phyloP scores from a whole-genome alignment of 92 coral and sea anemone species.

The Montipora capitata region DNA sequence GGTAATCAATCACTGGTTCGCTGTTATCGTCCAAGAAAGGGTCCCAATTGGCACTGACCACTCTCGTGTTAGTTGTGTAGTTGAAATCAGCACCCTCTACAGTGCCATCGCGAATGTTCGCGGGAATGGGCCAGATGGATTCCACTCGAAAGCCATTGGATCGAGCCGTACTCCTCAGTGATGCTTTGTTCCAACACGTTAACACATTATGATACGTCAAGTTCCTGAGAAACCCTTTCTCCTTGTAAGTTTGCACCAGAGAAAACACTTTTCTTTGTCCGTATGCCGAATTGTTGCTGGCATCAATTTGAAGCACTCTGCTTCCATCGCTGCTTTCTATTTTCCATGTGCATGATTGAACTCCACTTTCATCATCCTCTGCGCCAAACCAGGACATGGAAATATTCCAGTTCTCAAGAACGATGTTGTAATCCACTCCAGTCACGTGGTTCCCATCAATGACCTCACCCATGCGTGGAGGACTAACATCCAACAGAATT shows the following conservation, averaged over 20 bases:
- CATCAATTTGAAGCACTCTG: constrained; percentile 27
- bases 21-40: constrained; percentile 77
- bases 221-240: constrained; percentile 43
- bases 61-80: constrained; percentile 78
- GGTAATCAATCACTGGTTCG: constrained; percentile 91
- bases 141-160: constrained; percentile 94
- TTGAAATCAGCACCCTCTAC: constrained; percentile 57
- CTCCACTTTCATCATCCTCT: constrained; percentile 88
- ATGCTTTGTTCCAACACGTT: constrained; percentile 87
- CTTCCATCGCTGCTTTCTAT: constrained; percentile 61
- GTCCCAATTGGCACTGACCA: constrained; percentile 92
- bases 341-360: constrained; percentile 81
- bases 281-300: constrained; percentile 34
- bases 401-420: constrained; percentile 80
- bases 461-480: constrained; percentile 86
- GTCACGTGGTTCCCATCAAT: constrained; percentile 82
- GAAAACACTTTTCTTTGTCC: constrained; percentile 69
- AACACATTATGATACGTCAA: constrained; percentile 74
- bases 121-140: constrained; percentile 91
- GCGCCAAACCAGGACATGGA: constrained; percentile 93
- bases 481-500: constrained; percentile 85
- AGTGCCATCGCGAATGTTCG: constrained; percentile 81
- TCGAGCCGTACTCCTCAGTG: constrained; percentile 54
- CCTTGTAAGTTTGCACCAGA: constrained; percentile 58
- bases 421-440: constrained; percentile 76